A percentile compares a stretch with the other conserved stretches of the same genome.
These are phyloP conservation scores for Tretioscincus oriximinensis DNA, from an alignment of 2,113 vertebrate species.

Conservation along the genomic window DNA sequence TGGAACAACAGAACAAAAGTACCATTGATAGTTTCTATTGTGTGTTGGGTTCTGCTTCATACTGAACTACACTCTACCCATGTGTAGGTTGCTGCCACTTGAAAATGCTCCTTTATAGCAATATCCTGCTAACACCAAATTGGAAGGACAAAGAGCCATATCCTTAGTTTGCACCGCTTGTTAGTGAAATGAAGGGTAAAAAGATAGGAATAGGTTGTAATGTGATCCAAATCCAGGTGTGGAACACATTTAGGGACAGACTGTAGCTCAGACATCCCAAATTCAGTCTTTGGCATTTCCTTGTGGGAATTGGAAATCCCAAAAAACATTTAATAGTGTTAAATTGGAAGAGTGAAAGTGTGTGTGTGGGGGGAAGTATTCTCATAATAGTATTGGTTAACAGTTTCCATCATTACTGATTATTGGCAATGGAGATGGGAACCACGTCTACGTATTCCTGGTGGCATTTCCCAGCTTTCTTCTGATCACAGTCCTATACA, in stretches of 20 bases:
- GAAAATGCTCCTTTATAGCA: not conserved
- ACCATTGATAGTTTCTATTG: no score
- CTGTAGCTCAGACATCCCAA: not conserved
- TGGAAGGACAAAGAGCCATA: not conserved
- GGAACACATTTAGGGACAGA: not conserved
- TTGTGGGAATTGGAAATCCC: not conserved
- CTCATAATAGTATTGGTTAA: not conserved
- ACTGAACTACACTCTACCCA: no score
- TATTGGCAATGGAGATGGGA: not conserved
- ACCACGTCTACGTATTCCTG: not conserved
- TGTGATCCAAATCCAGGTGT: not conserved
- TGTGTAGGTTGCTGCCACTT: no score
- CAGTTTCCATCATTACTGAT: not conserved
- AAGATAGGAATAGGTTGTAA: accelerated
- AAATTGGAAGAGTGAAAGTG: not conserved
- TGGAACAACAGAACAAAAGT: not conserved
- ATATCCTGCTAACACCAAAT: not conserved
- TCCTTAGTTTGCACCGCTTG: not conserved
- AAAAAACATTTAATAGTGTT: not conserved
- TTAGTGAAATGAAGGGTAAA: not conserved
- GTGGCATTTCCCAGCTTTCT: not conserved
- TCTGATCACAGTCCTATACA: not conserved
- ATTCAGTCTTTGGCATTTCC: not conserved
- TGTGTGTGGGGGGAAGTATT: not conserved
- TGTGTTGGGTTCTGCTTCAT: no score